Base-by-base conservation (phyloP, 2,888 invertebrate genomes). In the Teleiodes luculella region DNA sequence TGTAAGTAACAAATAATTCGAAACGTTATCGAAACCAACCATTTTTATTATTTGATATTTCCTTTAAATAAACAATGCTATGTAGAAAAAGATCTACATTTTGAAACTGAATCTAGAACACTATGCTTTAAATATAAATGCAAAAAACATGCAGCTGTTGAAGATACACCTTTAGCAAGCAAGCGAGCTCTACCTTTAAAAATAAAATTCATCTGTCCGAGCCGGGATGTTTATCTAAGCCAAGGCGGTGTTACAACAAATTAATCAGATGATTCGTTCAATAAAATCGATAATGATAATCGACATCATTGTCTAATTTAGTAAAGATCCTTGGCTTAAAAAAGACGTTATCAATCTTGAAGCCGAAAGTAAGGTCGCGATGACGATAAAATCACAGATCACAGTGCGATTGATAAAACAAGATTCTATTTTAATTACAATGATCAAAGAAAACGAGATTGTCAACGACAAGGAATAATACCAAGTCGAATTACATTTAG, bases 141-240 rank as follows among this genome's bases (percentile, higher is more conserved):
- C 6, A 24, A 24, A 24, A 24, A 24, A 24, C 6, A n/a, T 24
- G 3, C 24, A 24, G 24, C 24, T 4, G 3, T 6, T 24, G 3
- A 24, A 24, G 6, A 24, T 24, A 24, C 6, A 24, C 24, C 24
- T 24, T 4, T 6, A 24, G 3, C 24, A 24, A 24, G 24, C 24
- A 67, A 67, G 54, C 61, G 55, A 64, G 67, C 55, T 66, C 71
- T 73, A 73, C 69, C 67, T 58, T 43, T 57, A 63, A 67, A 24
- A 62, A 61, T 39, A 55, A 56, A 59, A 66, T 72, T 61, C 67
- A 61, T 64, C 59, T n/a, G n/a, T 59, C 56, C 49, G 49, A 55
- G 39, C 30, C 54, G 39, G 33, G 28, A 39, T 46, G 50, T 39
- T 33, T 30, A 36, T 7, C 39, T 28, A 47, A 48, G 35, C 46